Conservation (phyloP, 2,797 vertebrate species). For the Rhynchonycteris naso region DNA sequence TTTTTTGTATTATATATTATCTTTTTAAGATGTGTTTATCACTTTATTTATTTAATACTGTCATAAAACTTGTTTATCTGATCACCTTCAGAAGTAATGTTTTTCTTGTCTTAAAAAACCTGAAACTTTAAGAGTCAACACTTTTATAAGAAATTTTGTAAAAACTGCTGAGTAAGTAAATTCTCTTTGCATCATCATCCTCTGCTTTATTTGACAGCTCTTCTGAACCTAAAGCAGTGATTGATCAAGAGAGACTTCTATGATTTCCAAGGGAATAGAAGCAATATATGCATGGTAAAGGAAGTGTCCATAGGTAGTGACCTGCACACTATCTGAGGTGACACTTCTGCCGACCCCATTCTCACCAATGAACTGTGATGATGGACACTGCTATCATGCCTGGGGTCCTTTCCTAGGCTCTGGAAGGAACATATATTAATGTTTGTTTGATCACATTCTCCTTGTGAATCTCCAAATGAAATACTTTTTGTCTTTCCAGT, state of each 20-base stretch:
- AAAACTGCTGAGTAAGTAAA: not conserved
- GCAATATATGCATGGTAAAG: not conserved
- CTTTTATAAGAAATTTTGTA: not conserved
- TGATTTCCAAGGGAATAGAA: not conserved
- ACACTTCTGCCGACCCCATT: not conserved
- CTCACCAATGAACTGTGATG: not conserved
- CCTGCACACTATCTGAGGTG: not conserved
- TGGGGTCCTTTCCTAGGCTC: not conserved
- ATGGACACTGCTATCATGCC: not conserved
- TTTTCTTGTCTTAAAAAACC: not conserved
- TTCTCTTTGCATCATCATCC: not conserved
- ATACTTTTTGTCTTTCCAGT: not conserved
- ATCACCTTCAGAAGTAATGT: not conserved
- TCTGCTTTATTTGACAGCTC: not conserved
- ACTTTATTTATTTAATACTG: slow-evolving; percentile 51
- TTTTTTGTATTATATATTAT: not conserved
- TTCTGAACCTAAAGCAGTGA: not conserved
- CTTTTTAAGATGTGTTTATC: not conserved
- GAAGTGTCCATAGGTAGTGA: not conserved
- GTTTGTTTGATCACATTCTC: not conserved
- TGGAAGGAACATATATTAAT: not conserved
- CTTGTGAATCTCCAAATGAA: not conserved
- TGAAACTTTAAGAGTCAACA: not conserved
- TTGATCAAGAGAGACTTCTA: not conserved
- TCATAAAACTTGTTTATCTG: slow-evolving; percentile 9